Evolutionary conservation across 2,113 vertebrate genomes (phyloP).

Genomic region (Mus pahari): DNA sequence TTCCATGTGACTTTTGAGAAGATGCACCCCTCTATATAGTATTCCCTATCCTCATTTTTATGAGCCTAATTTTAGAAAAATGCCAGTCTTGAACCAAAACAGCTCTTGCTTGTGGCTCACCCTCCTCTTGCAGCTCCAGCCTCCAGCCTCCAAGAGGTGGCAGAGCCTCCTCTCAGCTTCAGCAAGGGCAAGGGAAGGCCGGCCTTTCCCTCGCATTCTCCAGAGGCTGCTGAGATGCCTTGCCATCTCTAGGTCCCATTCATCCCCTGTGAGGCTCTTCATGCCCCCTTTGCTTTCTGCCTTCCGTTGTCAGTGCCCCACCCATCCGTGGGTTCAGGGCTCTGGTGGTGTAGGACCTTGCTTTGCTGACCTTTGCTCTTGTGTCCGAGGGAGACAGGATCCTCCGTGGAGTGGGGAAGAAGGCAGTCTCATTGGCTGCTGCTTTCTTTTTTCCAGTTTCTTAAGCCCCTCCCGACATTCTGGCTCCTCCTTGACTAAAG

Average conservation of each 20-base stretch:
- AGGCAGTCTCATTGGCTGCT: background rate
- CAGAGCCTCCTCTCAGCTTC: background rate
- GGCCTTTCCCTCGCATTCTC: background rate
- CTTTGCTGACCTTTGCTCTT: background rate
- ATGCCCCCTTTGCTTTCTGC: background rate
- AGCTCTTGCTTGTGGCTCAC: background rate
- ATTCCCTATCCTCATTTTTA: background rate
- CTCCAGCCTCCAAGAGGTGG: background rate
- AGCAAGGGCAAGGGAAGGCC: background rate
- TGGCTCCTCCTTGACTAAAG: background rate
- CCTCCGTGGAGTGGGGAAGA: background rate
- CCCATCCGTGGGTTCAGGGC: too few relatives aligned
- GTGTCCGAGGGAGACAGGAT: background rate
- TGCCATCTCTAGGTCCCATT: background rate
- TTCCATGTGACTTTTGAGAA: background rate
- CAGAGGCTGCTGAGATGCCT: background rate
- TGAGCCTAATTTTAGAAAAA: background rate
- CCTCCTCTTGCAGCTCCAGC: background rate
- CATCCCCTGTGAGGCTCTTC: background rate
- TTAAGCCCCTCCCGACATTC: background rate
- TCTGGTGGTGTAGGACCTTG: too few relatives aligned
- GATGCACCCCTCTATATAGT: background rate
- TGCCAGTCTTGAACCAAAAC: background rate
- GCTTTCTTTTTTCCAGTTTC: background rate
- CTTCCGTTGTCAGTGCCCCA: fast-evolving